Evolutionary conservation across 1,140 invertebrate species (phyloP).

Genomic region (Drosophila nigromelanica): DNA sequence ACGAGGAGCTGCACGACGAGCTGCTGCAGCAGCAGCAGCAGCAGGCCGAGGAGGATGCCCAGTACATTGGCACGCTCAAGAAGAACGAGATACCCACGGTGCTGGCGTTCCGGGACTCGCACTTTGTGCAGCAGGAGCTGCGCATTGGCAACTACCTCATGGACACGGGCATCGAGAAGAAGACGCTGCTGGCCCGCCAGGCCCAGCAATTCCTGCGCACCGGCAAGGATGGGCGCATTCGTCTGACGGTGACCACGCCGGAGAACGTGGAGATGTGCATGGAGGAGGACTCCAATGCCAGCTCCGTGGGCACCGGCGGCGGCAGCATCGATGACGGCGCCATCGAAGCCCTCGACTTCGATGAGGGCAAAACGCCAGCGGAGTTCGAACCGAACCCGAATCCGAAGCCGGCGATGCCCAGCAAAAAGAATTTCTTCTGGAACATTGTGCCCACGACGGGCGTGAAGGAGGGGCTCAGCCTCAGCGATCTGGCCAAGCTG

Average conservation of each 20-base stretch:
- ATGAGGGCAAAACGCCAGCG: conserved; percentile 23
- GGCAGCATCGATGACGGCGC: conserved; percentile 70
- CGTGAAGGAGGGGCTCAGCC: conserved; percentile 76
- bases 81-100: conserved; percentile 83
- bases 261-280: conserved; percentile 77
- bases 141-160: conserved; percentile 82
- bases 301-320: conserved; percentile 54
- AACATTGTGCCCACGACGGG: conserved; percentile 67
- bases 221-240: conserved; percentile 68
- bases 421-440: conserved; percentile 78
- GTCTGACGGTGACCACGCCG: conserved; percentile 77
- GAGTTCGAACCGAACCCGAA: conserved; percentile 2
- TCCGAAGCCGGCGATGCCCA: conserved; percentile 4
- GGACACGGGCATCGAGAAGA: conserved; percentile 83
- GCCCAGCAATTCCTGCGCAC: conserved; percentile 56
- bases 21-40: conserved; percentile 15
- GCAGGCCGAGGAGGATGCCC: conserved; percentile 29
- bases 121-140: conserved; percentile 83
- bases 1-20: conserved; percentile 41
- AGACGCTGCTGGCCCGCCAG: conserved; percentile 60
- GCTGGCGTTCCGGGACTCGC: conserved; percentile 78
- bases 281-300: conserved; percentile 70
- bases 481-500: conserved; percentile 69
- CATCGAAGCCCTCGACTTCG: conserved; percentile 77
- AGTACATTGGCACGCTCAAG: conserved; percentile 59